phyloP scores from a whole-genome alignment of 2,113 vertebrate species.

The Lanius collurio region DNA sequence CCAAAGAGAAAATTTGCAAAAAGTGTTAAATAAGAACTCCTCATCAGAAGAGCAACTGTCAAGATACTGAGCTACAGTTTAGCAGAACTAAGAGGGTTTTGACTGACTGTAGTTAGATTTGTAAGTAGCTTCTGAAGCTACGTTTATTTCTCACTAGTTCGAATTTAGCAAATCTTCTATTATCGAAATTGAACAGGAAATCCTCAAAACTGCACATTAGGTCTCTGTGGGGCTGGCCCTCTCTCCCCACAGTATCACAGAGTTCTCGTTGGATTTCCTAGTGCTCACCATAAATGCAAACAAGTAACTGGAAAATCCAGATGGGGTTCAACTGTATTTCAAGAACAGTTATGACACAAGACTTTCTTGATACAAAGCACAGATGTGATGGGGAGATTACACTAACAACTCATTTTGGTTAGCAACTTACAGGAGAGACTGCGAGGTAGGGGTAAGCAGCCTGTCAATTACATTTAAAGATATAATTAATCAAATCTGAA shows the following conservation, averaged over 20 bases:
- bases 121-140: neutral
- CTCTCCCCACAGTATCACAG: neutral
- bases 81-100: neutral
- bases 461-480: neutral
- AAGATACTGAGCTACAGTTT: neutral
- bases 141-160: neutral
- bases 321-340: neutral
- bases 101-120: neutral
- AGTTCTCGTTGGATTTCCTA: neutral
- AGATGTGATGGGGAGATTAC: neutral
- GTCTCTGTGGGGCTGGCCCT: neutral
- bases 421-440: neutral
- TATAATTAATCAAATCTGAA: neutral
- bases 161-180: neutral
- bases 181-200: neutral
- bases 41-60: neutral
- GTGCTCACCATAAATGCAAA: neutral
- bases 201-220: neutral
- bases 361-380: neutral
- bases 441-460: neutral
- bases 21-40: neutral
- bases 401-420: neutral
- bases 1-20: neutral
- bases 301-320: neutral
- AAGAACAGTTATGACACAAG: conserved; percentile 1